These are phyloP conservation scores for Perca schrenkii DNA, from an alignment of 2,113 vertebrate species.

Conservation along the genomic window DNA sequence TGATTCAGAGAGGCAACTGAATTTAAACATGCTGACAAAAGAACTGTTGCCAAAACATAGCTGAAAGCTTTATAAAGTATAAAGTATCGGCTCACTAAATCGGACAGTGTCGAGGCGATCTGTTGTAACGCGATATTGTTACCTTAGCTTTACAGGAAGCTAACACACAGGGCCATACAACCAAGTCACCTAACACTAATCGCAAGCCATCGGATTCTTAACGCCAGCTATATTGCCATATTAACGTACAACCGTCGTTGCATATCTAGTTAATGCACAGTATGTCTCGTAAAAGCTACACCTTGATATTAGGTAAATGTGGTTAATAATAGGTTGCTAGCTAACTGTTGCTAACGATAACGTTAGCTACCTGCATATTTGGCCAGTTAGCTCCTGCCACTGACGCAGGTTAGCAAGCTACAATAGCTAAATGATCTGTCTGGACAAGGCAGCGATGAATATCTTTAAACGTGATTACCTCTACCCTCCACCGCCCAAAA, in stretches of 20 bases:
- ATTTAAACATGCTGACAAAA: not conserved
- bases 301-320: not conserved
- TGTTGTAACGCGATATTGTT: not conserved
- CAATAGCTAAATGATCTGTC: not conserved
- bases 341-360: slow-evolving; percentile 19
- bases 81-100: not conserved
- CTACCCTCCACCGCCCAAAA: not conserved
- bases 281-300: not conserved
- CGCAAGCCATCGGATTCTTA: not conserved
- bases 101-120: not conserved
- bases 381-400: slow-evolving; percentile 45
- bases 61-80: not conserved
- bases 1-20: not conserved
- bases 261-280: not conserved
- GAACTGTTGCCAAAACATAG: not conserved
- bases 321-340: not conserved
- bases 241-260: rapidly evolving
- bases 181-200: not conserved
- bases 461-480: too few relatives aligned
- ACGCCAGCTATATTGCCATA: rapidly evolving
- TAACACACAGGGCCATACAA: slow-evolving; percentile 26
- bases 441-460: too few relatives aligned
- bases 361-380: slow-evolving; percentile 14
- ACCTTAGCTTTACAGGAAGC: slow-evolving; percentile 16
- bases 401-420: slow-evolving; percentile 64